Base-by-base conservation (phyloP, 2,888 invertebrate species). In the Hipparchia sbordonii region DNA sequence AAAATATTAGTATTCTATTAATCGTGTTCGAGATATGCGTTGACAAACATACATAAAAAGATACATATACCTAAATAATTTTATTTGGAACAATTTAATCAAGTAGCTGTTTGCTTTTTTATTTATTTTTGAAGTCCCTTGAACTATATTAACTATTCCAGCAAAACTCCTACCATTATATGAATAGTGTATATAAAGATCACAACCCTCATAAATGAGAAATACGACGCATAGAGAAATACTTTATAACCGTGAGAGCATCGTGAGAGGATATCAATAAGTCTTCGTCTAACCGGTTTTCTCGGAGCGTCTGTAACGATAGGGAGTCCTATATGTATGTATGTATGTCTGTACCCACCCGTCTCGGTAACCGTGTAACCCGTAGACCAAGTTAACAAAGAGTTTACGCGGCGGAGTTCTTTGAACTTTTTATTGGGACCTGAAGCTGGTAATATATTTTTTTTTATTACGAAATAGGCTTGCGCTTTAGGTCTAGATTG, bases 341-440 rank as follows among this genome's bases (percentile, higher is more conserved):
- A 60, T 60, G 59, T 60, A 33, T 39, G 59, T 60, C 59, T 60
- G 39, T 39, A 8, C 1, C 48, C 23, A 12, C 23, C 52, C 9
- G 12, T 33, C 65, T 52, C 62, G n/a, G 51, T 65, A 65, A 65
- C 65, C 65, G 65, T 52, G 52, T 65, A 65, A 65, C 65, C 65
- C 33, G 65, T 65, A 65, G 65, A 65, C 65, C 65, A 65, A 65
- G 51, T 65, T 65, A 65, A 65, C 65, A 65, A 65, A 65, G 65
- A 52, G 33, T 10, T 52, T 52, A 33, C 2, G 65, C 52, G 10
- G 51, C 13, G 33, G 39, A 65, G 65, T 51, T 51, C 65, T 65
- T 33, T 52, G 63, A 65, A 65, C 65, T 65, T 65, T 52, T 65
- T 52, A 65, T 52, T 52, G 52, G 52, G 12, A 65, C 65, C 52